These are phyloP conservation scores for Agonopterix alstromeriana DNA, from an alignment of 2,888 invertebrate species.

Conservation along the genomic window DNA sequence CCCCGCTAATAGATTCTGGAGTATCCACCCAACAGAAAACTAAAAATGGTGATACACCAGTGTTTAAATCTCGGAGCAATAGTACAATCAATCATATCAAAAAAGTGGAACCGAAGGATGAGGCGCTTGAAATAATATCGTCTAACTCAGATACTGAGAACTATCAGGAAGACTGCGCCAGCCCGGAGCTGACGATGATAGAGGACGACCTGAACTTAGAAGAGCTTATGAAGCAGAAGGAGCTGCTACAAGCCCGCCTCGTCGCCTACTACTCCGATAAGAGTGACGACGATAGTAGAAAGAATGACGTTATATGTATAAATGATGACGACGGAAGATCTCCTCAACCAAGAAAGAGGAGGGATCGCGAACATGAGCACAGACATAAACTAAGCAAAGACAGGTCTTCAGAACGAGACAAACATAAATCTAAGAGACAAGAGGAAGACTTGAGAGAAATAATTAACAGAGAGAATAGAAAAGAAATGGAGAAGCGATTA, in stretches of 20 bases:
- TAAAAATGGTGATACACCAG: slow-evolving; percentile 41
- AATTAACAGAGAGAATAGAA: slow-evolving; percentile 48
- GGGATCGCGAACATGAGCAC: slow-evolving; percentile 33
- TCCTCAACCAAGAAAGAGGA: slow-evolving; percentile 55
- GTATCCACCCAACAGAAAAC: slow-evolving; percentile 16
- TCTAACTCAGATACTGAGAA: slow-evolving; percentile 81
- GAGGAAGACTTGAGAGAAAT: slow-evolving; percentile 62
- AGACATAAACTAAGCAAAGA: slow-evolving; percentile 60
- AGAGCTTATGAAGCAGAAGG: slow-evolving; percentile 93
- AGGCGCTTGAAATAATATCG: slow-evolving; percentile 79
- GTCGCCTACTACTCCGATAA: slow-evolving; percentile 85
- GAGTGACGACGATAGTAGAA: slow-evolving; percentile 68
- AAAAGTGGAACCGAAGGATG: slow-evolving; percentile 22
- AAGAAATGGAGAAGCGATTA: slow-evolving; percentile 44
- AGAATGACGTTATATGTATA: slow-evolving; percentile 73
- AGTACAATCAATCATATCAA: slow-evolving; percentile 18
- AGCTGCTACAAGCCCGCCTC: slow-evolving; percentile 85
- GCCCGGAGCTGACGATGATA: slow-evolving; percentile 84
- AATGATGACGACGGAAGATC: slow-evolving; percentile 47
- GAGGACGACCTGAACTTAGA: slow-evolving; percentile 92
- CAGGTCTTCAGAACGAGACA: slow-evolving; percentile 38
- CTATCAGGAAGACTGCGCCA: slow-evolving; percentile 79
- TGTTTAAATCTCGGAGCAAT: slow-evolving; percentile 20
- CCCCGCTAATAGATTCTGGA: slow-evolving; percentile 22
- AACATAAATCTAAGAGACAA: slow-evolving; percentile 37